These are phyloP conservation scores for Drosophila phalerata DNA, from an alignment of 2,888 invertebrate genomes.

Conservation along the genomic window DNA sequence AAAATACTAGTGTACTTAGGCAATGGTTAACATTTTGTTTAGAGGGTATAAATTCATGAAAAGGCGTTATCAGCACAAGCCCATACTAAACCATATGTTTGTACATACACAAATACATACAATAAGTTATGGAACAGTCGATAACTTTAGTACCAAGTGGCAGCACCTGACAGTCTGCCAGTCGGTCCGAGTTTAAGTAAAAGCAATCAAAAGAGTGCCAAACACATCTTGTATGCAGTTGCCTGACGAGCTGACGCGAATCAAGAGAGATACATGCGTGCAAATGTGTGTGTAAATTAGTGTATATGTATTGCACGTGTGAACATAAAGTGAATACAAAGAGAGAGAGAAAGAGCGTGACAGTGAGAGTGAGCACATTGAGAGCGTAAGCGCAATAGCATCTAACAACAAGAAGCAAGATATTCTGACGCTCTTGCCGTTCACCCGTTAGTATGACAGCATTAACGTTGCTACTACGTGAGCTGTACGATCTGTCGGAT, in stretches of 20 bases:
- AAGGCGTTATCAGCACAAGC: conserved; percentile 25
- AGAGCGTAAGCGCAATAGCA: conserved; percentile 44
- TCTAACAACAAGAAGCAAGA: conserved; percentile 29
- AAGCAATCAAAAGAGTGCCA: conserved; percentile 1
- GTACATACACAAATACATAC: neutral
- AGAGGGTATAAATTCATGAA: conserved; percentile 2
- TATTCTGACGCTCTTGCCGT: conserved; percentile 21
- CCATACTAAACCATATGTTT: conserved; percentile 6
- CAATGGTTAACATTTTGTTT: neutral
- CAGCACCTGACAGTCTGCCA: conserved; percentile 18
- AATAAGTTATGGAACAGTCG: conserved; percentile 26
- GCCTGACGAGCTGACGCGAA: neutral
- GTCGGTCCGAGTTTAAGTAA: conserved; percentile 1
- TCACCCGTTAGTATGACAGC: conserved; percentile 82
- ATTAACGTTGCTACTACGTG: conserved; percentile 78
- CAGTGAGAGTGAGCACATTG: conserved; percentile 20
- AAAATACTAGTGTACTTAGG: neutral
- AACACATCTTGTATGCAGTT: neutral
- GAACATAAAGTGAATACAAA: conserved; percentile 12
- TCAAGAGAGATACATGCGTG: conserved; percentile 6
- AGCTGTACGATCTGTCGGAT: conserved; percentile 80
- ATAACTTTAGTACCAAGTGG: conserved; percentile 36
- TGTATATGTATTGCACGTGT: neutral
- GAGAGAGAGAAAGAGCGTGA: conserved; percentile 12
- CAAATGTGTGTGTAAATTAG: neutral